phyloP scores from a whole-genome alignment of 2,113 vertebrate species.

The Limnothrissa miodon region DNA sequence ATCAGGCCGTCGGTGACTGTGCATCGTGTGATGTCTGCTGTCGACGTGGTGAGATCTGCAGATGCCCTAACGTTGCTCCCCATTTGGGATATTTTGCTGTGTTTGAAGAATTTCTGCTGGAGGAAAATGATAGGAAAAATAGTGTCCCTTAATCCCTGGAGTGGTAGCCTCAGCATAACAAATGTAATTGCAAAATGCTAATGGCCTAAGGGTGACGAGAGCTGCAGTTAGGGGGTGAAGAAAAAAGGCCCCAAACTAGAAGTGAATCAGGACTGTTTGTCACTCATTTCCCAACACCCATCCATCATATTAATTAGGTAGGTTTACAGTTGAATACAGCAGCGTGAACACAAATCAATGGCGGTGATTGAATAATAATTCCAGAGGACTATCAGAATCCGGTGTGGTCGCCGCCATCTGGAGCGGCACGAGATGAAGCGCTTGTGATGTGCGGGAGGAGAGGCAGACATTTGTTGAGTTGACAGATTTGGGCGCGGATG shows the following conservation, averaged over 20 bases:
- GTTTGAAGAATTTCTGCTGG: conserved; percentile 55
- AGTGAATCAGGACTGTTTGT: conserved; percentile 25
- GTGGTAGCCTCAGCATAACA: conserved; percentile 55
- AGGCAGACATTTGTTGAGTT: conserved; percentile 65
- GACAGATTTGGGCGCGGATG: conserved; percentile 70
- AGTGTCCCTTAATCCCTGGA: conserved; percentile 56
- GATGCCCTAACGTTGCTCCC: conserved; percentile 59
- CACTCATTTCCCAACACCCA: conserved; percentile 34
- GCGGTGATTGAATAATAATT: conserved; percentile 48
- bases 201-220: conserved; percentile 48
- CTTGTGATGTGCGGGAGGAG: conserved; percentile 48
- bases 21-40: conserved; percentile 53
- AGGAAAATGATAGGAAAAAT: conserved; percentile 60
- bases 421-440: conserved; percentile 62
- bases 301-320: conserved; percentile 42
- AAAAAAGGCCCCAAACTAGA: not conserved
- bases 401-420: conserved; percentile 63
- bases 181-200: conserved; percentile 60
- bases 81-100: conserved; percentile 56
- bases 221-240: conserved; percentile 38
- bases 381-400: conserved; percentile 65
- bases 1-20: conserved; percentile 62
- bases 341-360: conserved; percentile 39
- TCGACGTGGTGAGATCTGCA: conserved; percentile 52
- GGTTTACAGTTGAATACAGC: conserved; percentile 33